Evolutionary conservation across 2,113 vertebrate species (phyloP).

Genomic region (Motacilla alba): DNA sequence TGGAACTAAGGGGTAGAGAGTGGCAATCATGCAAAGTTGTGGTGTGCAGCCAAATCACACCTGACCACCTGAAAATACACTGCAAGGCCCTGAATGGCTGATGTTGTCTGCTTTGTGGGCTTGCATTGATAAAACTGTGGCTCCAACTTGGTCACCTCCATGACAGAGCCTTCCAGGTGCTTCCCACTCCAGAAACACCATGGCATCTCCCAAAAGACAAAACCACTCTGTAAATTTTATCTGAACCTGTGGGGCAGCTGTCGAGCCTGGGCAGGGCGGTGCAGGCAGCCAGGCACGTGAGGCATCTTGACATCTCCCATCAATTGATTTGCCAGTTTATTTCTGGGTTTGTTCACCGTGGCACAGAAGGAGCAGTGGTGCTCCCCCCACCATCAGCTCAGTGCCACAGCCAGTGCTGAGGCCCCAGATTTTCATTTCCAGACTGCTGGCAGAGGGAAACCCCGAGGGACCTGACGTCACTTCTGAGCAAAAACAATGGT

Average conservation of each 20-base stretch:
- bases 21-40: accelerated
- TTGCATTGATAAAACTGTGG: not conserved
- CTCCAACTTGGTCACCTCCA: not conserved
- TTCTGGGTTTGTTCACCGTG: accelerated
- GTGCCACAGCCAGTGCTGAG: accelerated
- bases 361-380: accelerated
- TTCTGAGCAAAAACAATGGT: not conserved
- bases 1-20: not conserved
- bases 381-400: not conserved
- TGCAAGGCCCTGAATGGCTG: accelerated
- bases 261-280: accelerated
- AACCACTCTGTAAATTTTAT: not conserved
- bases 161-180: not conserved
- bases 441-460: not conserved
- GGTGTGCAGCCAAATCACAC: accelerated
- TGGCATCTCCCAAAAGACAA: not conserved
- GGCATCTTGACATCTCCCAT: not conserved
- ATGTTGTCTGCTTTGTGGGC: not conserved
- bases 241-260: accelerated
- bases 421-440: not conserved
- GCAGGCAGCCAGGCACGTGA: not conserved
- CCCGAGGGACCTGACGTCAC: accelerated
- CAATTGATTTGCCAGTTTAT: not conserved
- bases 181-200: not conserved
- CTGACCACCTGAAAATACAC: not conserved